Conservation (phyloP, 2,888 invertebrate genomes). For the Gymnocheta viridis region DNA sequence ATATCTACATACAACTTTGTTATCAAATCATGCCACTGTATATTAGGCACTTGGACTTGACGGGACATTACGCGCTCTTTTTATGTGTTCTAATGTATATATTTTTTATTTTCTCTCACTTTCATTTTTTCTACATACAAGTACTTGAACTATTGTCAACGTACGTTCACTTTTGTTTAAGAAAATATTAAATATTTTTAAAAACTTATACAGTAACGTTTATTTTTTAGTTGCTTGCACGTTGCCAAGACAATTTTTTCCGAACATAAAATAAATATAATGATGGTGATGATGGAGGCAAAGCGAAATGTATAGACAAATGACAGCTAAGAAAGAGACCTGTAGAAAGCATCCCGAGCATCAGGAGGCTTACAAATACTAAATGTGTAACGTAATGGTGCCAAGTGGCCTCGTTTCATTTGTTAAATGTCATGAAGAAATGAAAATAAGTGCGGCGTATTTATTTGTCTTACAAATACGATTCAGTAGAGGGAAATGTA, state of each 20-base stretch:
- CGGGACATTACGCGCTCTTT: constrained; percentile 50
- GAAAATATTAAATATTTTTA: background rate
- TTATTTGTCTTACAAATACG: constrained; percentile 56
- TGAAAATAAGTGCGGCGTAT: constrained; percentile 50
- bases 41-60: constrained; percentile 55
- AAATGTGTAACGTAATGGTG: constrained; percentile 66
- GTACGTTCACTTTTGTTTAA: background rate
- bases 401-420: constrained; percentile 70
- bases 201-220: constrained; percentile 7
- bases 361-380: constrained; percentile 13
- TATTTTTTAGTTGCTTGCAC: constrained; percentile 30
- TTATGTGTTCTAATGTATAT: constrained; percentile 19
- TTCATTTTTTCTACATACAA: background rate
- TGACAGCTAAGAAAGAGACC: background rate
- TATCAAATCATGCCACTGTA: too few relatives aligned
- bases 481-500: background rate
- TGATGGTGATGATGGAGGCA: background rate
- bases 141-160: constrained; percentile 6
- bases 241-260: constrained; percentile 41
- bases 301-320: background rate
- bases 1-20: too few relatives aligned
- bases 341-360: background rate
- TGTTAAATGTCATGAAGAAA: constrained; percentile 65
- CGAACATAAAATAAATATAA: constrained; percentile 17
- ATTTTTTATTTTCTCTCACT: background rate